phyloP scores from a whole-genome alignment of 2,113 vertebrate species.

The Crotophaga sulcirostris region DNA sequence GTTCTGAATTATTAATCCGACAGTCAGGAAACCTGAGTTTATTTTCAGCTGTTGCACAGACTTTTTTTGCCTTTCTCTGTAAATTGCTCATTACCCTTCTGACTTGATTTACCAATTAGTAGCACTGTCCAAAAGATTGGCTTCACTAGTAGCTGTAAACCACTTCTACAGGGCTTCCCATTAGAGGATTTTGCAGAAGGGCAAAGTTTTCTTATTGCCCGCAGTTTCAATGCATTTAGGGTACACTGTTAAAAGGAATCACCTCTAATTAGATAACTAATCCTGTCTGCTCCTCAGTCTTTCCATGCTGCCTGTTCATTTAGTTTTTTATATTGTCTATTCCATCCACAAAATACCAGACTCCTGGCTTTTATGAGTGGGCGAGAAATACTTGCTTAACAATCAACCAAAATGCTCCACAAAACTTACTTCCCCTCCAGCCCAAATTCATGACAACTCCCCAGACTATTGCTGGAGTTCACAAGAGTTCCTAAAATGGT shows the following conservation, averaged over 20 bases:
- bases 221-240: not conserved
- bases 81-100: not conserved
- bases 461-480: not conserved
- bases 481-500: not conserved
- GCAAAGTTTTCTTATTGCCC: not conserved
- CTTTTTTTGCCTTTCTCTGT: not conserved
- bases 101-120: not conserved
- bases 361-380: not conserved
- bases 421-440: not conserved
- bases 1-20: not conserved
- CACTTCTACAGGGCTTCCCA: not conserved
- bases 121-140: not conserved
- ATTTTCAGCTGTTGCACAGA: not conserved
- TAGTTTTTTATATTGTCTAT: not conserved
- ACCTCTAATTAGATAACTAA: not conserved
- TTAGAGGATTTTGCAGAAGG: not conserved
- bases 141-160: not conserved
- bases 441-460: not conserved
- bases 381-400: not conserved
- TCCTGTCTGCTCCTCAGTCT: not conserved
- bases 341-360: not conserved
- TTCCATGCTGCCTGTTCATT: not conserved
- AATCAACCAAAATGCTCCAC: not conserved
- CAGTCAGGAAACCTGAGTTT: not conserved
- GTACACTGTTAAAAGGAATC: not conserved